These are phyloP conservation scores for Phrynosoma platyrhinos DNA, from an alignment of 2,113 vertebrate genomes.

Conservation along the genomic window DNA sequence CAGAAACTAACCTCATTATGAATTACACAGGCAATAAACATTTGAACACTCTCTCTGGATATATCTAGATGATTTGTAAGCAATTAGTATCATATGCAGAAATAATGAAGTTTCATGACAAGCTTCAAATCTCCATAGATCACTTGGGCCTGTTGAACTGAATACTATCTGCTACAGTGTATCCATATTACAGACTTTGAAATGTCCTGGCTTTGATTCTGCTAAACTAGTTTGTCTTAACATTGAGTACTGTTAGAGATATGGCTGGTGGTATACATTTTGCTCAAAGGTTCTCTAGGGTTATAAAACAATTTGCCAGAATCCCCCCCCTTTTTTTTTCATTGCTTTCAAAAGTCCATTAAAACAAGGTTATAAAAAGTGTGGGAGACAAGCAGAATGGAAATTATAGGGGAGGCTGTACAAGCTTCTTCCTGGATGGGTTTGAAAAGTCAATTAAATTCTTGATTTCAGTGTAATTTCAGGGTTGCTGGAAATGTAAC, in stretches of 20 bases:
- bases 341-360: conserved; percentile 23
- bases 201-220: background rate
- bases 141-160: background rate
- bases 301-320: background rate
- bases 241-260: background rate
- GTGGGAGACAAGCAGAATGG: background rate
- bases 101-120: conserved; percentile 28
- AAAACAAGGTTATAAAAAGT: background rate
- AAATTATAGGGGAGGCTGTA: conserved; percentile 30
- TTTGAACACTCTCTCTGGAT: conserved; percentile 35
- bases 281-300: conserved; percentile 15
- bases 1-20: conserved; percentile 50
- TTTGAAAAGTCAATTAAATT: conserved; percentile 25
- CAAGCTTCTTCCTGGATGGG: conserved; percentile 12
- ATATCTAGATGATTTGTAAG: conserved; percentile 42
- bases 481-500: conserved; percentile 22
- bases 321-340: background rate
- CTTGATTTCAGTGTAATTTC: conserved; percentile 38
- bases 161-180: background rate
- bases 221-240: background rate
- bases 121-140: conserved; percentile 36
- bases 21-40: conserved; percentile 52
- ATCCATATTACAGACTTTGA: conserved; percentile 12
- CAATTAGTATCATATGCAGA: conserved; percentile 25
- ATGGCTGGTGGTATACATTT: background rate